phyloP scores from a whole-genome alignment of 2,888 invertebrate genomes.

The Tipula unca region DNA sequence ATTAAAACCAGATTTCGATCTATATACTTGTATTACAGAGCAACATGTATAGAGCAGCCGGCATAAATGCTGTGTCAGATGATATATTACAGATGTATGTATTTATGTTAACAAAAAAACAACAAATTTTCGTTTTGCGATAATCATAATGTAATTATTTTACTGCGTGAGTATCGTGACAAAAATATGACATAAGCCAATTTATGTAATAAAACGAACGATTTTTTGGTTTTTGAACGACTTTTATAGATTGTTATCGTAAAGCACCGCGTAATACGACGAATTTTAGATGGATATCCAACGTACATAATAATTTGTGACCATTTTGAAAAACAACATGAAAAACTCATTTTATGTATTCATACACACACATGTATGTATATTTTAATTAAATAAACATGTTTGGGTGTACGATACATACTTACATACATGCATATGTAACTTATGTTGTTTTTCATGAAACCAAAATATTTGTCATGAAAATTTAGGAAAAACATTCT shows the following conservation, averaged over 20 bases:
- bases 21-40: not conserved
- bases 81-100: not conserved
- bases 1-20: not conserved
- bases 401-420: not conserved
- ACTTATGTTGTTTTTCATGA: not conserved
- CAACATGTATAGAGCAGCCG: not conserved
- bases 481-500: not conserved
- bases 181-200: not conserved
- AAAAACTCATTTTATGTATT: not conserved
- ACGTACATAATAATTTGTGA: not conserved
- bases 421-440: not conserved
- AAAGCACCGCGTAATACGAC: too few species aligned
- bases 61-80: not conserved
- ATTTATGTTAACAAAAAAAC: not conserved
- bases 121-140: not conserved
- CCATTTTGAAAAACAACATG: not conserved
- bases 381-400: not conserved
- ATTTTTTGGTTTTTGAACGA: too few species aligned
- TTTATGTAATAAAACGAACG: not conserved
- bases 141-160: not conserved
- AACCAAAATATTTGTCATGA: not conserved
- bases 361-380: too few species aligned
- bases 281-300: too few species aligned
- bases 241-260: too few species aligned
- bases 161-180: not conserved